These are phyloP conservation scores for Dryobates pubescens DNA, from an alignment of 2,797 vertebrate genomes.

Conservation along the genomic window DNA sequence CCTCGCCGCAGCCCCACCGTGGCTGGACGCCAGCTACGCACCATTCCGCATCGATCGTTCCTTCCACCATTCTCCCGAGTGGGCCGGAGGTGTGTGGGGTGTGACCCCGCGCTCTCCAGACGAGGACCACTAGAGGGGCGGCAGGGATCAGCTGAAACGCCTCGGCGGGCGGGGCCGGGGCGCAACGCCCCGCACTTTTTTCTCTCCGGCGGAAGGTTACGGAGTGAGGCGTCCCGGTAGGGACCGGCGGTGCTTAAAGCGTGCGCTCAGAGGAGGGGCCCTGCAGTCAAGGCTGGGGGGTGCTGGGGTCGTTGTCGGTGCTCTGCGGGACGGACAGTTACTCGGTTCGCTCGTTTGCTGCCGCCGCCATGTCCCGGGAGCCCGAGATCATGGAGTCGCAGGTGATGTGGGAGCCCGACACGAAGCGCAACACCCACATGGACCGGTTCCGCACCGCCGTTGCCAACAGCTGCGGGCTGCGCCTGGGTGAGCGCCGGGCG, in stretches of 20 bases:
- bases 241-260: rapidly evolving
- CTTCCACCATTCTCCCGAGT: not conserved
- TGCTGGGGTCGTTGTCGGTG: rapidly evolving
- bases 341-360: rapidly evolving
- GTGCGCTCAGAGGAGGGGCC: not conserved
- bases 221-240: rapidly evolving
- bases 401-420: slow-evolving; percentile 95
- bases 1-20: not conserved
- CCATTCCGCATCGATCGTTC: not conserved
- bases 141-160: no score
- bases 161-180: not conserved
- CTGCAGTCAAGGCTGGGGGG: rapidly evolving
- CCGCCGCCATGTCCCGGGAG: slow-evolving; percentile 83
- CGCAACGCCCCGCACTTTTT: slow-evolving; percentile 40
- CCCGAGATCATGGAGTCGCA: slow-evolving; percentile 88
- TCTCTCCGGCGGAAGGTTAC: slow-evolving; percentile 42
- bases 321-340: rapidly evolving
- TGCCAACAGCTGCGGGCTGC: slow-evolving; percentile 84
- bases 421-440: slow-evolving; percentile 91
- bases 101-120: rapidly evolving
- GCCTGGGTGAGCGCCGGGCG: slow-evolving; percentile 85
- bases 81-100: no score
- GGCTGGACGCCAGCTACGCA: not conserved
- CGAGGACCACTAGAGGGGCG: not conserved
- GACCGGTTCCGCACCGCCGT: slow-evolving; percentile 89